Conservation (phyloP, 2,113 vertebrate species). For the Casuarius casuarius region DNA sequence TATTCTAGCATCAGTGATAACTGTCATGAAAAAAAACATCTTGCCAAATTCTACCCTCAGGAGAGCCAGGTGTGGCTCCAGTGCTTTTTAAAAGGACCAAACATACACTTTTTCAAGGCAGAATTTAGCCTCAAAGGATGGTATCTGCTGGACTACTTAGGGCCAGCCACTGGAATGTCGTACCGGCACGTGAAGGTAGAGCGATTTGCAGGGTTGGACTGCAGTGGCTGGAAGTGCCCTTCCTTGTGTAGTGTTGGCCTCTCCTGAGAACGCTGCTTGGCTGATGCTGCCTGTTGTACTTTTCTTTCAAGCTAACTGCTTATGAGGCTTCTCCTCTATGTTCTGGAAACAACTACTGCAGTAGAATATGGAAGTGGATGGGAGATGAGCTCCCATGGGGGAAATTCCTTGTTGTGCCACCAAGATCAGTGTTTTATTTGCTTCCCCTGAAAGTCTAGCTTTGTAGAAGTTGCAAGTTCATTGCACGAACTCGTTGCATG, state of each 20-base stretch:
- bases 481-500: background rate
- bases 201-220: background rate
- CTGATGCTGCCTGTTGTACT: background rate
- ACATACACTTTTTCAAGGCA: background rate
- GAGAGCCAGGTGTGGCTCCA: background rate
- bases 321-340: background rate
- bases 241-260: rapidly evolving
- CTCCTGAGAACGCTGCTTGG: background rate
- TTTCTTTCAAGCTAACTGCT: background rate
- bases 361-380: background rate
- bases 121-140: background rate
- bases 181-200: rapidly evolving
- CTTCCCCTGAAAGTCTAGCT: background rate
- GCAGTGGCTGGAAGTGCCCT: background rate
- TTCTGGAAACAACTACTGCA: background rate
- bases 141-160: background rate
- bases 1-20: conserved; percentile 60
- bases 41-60: conserved; percentile 6
- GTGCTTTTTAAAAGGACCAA: background rate
- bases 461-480: background rate
- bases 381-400: background rate
- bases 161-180: background rate
- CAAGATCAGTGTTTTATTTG: background rate
- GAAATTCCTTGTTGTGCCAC: background rate
- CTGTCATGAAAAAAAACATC: background rate